Conservation (phyloP, 2,797 vertebrate genomes). For the Sardinella longiceps region DNA sequence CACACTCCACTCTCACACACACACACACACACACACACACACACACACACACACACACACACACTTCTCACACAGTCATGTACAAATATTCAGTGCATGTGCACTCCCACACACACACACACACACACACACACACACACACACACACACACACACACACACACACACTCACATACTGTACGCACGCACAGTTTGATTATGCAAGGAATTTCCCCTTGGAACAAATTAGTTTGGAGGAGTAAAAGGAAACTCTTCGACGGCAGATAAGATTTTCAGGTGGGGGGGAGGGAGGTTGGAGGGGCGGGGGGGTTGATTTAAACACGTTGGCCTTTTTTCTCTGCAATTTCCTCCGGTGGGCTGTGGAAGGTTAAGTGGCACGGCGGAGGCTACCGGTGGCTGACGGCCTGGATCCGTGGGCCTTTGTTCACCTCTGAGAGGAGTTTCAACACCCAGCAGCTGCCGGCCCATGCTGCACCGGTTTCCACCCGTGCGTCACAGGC, state of each 20-base stretch:
- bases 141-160: slow-evolving; percentile 10
- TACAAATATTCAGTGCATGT: neutral
- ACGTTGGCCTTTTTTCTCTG: slow-evolving; percentile 34
- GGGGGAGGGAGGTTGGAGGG: no score
- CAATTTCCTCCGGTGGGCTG: slow-evolving; percentile 57
- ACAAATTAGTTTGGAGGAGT: slow-evolving; percentile 51
- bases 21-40: neutral
- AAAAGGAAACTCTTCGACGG: neutral
- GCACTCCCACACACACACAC: neutral
- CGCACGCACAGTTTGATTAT: slow-evolving; percentile 56
- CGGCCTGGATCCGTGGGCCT: neutral
- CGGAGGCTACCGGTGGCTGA: slow-evolving; percentile 15
- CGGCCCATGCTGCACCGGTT: slow-evolving; percentile 66
- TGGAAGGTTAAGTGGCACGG: slow-evolving; percentile 42
- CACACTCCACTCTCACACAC: no score
- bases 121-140: neutral
- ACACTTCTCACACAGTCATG: neutral
- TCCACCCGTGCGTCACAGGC: slow-evolving; percentile 63
- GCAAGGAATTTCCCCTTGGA: slow-evolving; percentile 60
- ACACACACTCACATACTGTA: neutral
- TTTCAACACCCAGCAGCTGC: slow-evolving; percentile 55
- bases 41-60: neutral
- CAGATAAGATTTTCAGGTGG: slow-evolving; percentile 39
- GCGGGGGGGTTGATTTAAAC: no score
- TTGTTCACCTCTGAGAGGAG: slow-evolving; percentile 33